Conservation (phyloP, 2,888 invertebrate species). For the Agrochola litura region DNA sequence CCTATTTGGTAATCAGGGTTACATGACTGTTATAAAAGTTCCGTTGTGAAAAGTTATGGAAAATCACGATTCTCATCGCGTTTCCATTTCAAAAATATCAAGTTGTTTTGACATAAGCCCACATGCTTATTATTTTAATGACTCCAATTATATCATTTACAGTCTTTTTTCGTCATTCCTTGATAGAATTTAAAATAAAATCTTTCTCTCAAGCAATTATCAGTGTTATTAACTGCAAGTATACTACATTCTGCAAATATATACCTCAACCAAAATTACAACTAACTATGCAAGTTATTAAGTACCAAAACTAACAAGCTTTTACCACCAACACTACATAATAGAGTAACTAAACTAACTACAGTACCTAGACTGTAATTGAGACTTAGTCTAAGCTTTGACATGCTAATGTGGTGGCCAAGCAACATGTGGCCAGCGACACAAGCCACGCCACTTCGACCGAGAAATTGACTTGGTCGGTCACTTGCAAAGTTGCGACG, state of each 20-base stretch:
- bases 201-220: background rate
- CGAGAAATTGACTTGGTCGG: constrained; percentile 54
- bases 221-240: background rate
- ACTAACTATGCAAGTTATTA: constrained; percentile 41
- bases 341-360: constrained; percentile 35
- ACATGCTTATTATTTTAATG: background rate
- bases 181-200: background rate
- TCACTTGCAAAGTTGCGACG: background rate
- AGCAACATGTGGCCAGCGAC: constrained; percentile 81
- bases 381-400: constrained; percentile 84
- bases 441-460: constrained; percentile 57
- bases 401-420: constrained; percentile 84
- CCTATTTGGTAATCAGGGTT: background rate
- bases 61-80: background rate
- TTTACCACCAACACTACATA: constrained; percentile 39
- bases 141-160: background rate
- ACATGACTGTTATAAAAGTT: constrained; percentile 5
- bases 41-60: background rate
- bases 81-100: constrained; percentile 3
- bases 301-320: constrained; percentile 42
- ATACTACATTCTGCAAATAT: constrained; percentile 1
- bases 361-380: constrained; percentile 72
- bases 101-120: background rate
- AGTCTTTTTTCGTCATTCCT: background rate
- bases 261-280: constrained; percentile 7